phyloP scores from a whole-genome alignment of 2,797 vertebrate genomes.

The Rachycentron canadum region DNA sequence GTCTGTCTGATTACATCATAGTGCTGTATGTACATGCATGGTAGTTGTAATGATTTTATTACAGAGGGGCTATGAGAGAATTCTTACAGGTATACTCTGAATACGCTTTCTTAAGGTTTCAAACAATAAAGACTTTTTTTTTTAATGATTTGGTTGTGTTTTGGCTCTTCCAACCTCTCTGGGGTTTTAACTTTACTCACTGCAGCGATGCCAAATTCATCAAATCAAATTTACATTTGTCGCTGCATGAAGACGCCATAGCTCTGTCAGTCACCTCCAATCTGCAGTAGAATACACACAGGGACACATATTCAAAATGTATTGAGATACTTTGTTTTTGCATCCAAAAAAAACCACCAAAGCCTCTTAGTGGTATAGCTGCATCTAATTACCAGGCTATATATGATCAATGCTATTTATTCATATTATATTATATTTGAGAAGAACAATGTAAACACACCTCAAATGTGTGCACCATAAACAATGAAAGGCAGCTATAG shows the following conservation, averaged over 20 bases:
- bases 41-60: conserved; percentile 5
- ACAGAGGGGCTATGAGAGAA: conserved; percentile 23
- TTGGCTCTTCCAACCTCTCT: not conserved
- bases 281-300: not conserved
- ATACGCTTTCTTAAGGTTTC: conserved; percentile 33
- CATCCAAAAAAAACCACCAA: conserved; percentile 32
- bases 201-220: not conserved
- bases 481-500: not conserved
- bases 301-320: conserved; percentile 10
- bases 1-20: conserved; percentile 1
- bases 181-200: not conserved
- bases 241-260: not conserved
- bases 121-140: conserved; percentile 63
- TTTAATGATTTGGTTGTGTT: not conserved
- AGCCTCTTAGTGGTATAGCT: not conserved
- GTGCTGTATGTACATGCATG: not conserved
- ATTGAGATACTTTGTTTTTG: not conserved
- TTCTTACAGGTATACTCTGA: conserved; percentile 12
- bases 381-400: conserved; percentile 7
- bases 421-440: too few relatives aligned
- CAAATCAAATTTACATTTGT: not conserved
- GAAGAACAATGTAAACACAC: conserved; percentile 15
- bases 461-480: not conserved
- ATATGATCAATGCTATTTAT: not conserved
- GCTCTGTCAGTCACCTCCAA: not conserved